phyloP scores from a whole-genome alignment of 2,888 invertebrate genomes.

The Cistogaster globosa region DNA sequence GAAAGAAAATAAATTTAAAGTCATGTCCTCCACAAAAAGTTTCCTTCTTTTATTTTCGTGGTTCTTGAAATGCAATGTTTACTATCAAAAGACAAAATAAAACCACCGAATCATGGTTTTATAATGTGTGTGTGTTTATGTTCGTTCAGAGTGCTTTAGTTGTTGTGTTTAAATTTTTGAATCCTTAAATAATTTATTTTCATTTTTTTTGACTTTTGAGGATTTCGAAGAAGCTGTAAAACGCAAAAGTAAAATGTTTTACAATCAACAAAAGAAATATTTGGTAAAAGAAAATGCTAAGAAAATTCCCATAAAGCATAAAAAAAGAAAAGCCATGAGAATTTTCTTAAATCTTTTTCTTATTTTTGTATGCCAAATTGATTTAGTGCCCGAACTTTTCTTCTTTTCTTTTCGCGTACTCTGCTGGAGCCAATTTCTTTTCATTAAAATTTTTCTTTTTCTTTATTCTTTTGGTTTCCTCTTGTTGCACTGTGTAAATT shows the following conservation, averaged over 20 bases:
- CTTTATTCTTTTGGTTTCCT: constrained; percentile 12
- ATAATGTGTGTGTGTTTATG: constrained; percentile 17
- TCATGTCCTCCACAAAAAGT: constrained; percentile 56
- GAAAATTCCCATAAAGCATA: constrained; percentile 54
- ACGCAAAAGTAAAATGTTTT: constrained; percentile 38
- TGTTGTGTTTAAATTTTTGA: constrained; percentile 20
- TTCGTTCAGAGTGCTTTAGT: constrained; percentile 4
- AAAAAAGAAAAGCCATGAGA: constrained; percentile 64
- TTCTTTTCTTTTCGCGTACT: constrained; percentile 1
- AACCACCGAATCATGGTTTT: constrained; percentile 28
- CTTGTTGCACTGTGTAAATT: constrained; percentile 10
- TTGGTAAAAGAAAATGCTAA: constrained; percentile 30
- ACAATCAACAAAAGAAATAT: constrained; percentile 42
- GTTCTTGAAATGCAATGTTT: constrained; percentile 14
- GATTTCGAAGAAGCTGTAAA: constrained; percentile 24
- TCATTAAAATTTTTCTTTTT: no score
- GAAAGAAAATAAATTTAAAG: constrained; percentile 57
- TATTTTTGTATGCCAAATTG: constrained; percentile 67
- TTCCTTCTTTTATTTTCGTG: constrained; percentile 15
- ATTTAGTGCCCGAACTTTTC: constrained; percentile 68
- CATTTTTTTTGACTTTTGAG: constrained; percentile 33
- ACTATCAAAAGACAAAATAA: constrained; percentile 24
- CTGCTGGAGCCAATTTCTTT: constrained; percentile 20
- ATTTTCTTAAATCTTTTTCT: constrained; percentile 21
- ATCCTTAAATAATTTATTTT: constrained; percentile 54